These are phyloP conservation scores for Oostethus manadensis DNA, from an alignment of 2,113 vertebrate genomes.

Conservation along the genomic window DNA sequence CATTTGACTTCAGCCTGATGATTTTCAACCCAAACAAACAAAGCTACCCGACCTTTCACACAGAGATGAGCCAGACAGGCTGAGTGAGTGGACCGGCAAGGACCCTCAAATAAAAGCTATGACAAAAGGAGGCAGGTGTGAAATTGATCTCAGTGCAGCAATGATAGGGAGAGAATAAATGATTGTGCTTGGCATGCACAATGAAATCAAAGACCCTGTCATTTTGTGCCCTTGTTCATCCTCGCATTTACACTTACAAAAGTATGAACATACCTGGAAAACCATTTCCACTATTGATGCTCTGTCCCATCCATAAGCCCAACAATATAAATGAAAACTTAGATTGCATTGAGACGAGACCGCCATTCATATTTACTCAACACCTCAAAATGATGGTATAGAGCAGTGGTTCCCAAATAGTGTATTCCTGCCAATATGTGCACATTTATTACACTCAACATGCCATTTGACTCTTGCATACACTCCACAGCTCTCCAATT, in stretches of 20 bases:
- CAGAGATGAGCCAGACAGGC: neutral
- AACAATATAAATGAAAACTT: too few species aligned
- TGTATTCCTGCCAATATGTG: too few species aligned
- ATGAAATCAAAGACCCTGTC: neutral
- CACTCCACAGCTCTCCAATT: too few species aligned
- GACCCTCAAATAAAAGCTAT: constrained; percentile 23
- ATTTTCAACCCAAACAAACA: constrained; percentile 10
- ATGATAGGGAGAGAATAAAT: constrained; percentile 3
- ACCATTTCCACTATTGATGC: constrained; percentile 1
- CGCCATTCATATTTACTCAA: too few species aligned
- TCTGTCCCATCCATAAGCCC: too few species aligned
- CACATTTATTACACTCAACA: too few species aligned
- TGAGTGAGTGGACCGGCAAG: constrained; percentile 17
- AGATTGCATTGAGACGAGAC: too few species aligned
- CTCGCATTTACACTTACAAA: neutral
- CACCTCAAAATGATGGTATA: too few species aligned
- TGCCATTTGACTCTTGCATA: too few species aligned
- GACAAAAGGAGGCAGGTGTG: constrained; percentile 33
- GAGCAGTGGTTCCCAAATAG: too few species aligned
- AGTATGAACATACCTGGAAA: constrained; percentile 3
- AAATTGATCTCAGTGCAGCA: constrained; percentile 39
- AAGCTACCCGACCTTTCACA: neutral
- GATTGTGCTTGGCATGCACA: constrained; percentile 21
- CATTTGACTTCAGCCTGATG: constrained; percentile 4
- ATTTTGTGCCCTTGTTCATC: neutral